Evolutionary conservation across 2,888 invertebrate genomes (phyloP).

Genomic region (Himalopsyche japonica): DNA sequence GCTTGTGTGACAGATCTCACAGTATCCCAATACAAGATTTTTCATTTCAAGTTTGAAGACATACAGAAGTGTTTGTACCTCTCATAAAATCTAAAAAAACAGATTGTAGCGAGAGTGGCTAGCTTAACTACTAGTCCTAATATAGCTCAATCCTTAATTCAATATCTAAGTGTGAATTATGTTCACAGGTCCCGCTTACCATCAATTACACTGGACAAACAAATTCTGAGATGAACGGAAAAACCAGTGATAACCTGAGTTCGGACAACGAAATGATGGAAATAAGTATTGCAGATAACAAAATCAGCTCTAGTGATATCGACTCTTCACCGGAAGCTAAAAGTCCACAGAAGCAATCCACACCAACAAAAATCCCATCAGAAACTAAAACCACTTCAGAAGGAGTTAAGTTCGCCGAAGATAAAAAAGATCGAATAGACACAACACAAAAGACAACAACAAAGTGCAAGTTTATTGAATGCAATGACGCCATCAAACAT

Average conservation of each 20-base stretch:
- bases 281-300: constrained; percentile 29
- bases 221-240: constrained; percentile 39
- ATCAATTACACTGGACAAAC: constrained; percentile 22
- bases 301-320: neutral
- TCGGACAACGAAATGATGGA: constrained; percentile 40
- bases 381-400: neutral
- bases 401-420: neutral
- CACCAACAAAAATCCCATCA: neutral
- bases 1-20: too few species aligned
- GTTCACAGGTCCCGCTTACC: constrained; percentile 33
- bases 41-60: too few species aligned
- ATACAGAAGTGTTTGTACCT: too few species aligned
- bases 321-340: neutral
- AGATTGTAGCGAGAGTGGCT: too few species aligned
- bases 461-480: neutral
- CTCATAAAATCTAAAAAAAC: too few species aligned
- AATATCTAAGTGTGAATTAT: neutral
- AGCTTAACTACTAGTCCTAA: too few species aligned
- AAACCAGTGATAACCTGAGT: constrained; percentile 37
- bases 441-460: neutral
- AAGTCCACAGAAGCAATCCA: neutral
- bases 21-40: too few species aligned
- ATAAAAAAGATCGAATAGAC: neutral
- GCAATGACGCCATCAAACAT: neutral
- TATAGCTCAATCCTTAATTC: too few species aligned